phyloP scores from a whole-genome alignment of 1,140 invertebrate genomes.

The Drosophila azteca region DNA sequence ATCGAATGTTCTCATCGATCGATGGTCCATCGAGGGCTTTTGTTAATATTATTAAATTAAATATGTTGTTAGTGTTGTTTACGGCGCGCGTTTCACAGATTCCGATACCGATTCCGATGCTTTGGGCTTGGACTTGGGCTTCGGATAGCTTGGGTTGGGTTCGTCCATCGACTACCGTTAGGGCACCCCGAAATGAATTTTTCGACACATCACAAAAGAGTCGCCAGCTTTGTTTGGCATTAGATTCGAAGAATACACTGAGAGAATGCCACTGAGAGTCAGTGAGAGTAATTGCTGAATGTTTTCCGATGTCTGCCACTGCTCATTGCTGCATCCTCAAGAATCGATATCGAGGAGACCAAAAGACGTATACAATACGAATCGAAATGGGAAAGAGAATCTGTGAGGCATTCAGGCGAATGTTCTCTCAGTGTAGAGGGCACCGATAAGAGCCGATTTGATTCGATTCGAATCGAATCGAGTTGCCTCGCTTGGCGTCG shows the following conservation, averaged over 20 bases:
- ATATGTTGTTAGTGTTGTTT: conserved; percentile 74
- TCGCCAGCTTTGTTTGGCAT: not conserved
- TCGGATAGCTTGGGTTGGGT: not conserved
- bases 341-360: too few relatives aligned
- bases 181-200: conserved; percentile 54
- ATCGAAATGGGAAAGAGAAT: too few relatives aligned
- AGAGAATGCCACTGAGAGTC: too few relatives aligned
- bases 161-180: conserved; percentile 66
- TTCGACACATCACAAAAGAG: conserved; percentile 61
- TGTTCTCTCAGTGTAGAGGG: too few relatives aligned
- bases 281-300: too few relatives aligned
- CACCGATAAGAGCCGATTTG: too few relatives aligned
- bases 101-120: conserved; percentile 29
- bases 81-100: conserved; percentile 56
- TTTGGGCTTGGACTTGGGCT: conserved; percentile 23
- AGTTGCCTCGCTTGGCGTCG: too few relatives aligned
- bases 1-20: conserved; percentile 67
- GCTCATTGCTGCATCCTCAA: too few relatives aligned
- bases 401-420: too few relatives aligned
- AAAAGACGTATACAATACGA: too few relatives aligned
- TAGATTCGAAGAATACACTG: not conserved
- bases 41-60: conserved; percentile 83
- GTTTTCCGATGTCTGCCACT: too few relatives aligned
- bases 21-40: conserved; percentile 39
- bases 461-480: too few relatives aligned